Evolutionary conservation across 2,113 vertebrate genomes (phyloP).

Genomic region (Scolopax mira): DNA sequence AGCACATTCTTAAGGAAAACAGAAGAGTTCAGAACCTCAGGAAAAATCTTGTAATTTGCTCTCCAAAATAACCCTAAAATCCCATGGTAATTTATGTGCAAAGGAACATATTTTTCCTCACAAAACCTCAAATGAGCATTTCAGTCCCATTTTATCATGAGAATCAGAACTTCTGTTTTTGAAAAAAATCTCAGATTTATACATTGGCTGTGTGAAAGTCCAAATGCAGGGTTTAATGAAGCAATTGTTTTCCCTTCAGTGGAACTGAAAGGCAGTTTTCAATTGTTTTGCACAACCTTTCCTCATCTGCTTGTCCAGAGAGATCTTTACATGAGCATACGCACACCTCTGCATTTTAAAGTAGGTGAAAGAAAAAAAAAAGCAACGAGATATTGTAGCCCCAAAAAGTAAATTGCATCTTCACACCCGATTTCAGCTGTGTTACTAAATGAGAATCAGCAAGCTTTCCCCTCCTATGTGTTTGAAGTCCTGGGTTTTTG

Average conservation of each 20-base stretch:
- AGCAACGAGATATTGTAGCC: not conserved
- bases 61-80: not conserved
- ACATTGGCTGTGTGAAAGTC: not conserved
- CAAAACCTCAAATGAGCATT: not conserved
- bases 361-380: not conserved
- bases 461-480: not conserved
- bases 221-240: fast-evolving
- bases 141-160: not conserved
- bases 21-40: not conserved
- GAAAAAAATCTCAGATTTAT: not conserved
- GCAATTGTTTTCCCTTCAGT: not conserved
- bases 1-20: not conserved
- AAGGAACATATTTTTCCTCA: not conserved
- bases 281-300: not conserved
- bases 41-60: slow-evolving; percentile 21
- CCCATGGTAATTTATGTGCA: not conserved
- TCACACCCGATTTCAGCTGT: not conserved
- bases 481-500: not conserved
- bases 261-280: not conserved
- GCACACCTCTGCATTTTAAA: not conserved
- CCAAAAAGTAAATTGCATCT: not conserved
- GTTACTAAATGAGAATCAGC: not conserved
- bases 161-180: not conserved
- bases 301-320: not conserved
- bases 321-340: not conserved